phyloP scores from a whole-genome alignment of 2,797 vertebrate species.

The Tamandua tetradactyla region DNA sequence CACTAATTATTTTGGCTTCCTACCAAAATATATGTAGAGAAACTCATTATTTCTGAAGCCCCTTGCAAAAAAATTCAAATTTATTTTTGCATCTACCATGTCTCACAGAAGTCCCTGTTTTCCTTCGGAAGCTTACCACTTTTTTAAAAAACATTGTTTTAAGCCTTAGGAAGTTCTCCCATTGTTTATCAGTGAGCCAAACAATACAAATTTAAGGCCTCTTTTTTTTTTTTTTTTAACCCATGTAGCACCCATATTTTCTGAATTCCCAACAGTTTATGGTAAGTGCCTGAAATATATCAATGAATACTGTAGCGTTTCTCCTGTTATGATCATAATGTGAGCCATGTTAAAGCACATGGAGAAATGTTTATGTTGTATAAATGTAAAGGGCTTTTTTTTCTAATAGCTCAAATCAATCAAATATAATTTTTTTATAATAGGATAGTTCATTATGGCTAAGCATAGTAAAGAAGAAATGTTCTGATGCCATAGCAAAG shows the following conservation, averaged over 20 bases:
- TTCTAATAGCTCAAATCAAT: neutral
- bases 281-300: neutral
- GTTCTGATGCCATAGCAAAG: neutral
- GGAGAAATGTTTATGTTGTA: neutral
- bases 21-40: neutral
- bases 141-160: neutral
- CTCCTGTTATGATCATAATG: neutral
- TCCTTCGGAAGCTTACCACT: neutral
- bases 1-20: neutral
- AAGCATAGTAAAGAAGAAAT: neutral
- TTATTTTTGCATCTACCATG: neutral
- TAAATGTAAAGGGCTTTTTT: neutral
- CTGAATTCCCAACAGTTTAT: neutral
- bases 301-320: neutral
- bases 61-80: constrained; percentile 12
- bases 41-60: neutral
- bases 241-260: neutral
- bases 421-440: constrained; percentile 30
- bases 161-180: neutral
- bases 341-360: neutral
- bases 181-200: constrained; percentile 12
- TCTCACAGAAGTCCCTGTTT: neutral
- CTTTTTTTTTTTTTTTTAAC: neutral
- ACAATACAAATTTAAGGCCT: neutral
- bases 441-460: neutral